phyloP scores from a whole-genome alignment of 2,113 vertebrate species.

The Tragelaphus buxtoni region DNA sequence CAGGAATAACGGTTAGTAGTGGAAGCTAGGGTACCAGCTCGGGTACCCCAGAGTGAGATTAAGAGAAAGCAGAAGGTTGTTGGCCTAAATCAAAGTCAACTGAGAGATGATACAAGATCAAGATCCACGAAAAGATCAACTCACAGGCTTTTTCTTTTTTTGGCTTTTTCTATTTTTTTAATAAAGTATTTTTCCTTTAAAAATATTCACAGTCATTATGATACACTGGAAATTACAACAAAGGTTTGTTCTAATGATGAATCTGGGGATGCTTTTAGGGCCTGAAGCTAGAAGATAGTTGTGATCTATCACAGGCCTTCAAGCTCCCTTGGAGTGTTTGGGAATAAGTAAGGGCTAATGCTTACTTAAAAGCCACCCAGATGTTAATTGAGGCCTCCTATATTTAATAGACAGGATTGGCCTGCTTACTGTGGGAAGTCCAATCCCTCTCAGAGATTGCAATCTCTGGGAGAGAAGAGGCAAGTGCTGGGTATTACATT shows the following conservation, averaged over 20 bases:
- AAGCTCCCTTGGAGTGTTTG: background rate
- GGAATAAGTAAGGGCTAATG: background rate
- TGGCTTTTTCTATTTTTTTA: background rate
- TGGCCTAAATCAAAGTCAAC: background rate
- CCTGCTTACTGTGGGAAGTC: background rate
- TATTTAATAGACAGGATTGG: background rate
- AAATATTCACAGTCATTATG: background rate
- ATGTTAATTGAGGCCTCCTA: background rate
- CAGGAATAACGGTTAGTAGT: background rate
- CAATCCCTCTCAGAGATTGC: background rate
- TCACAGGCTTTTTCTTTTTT: background rate
- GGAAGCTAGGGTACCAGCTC: background rate
- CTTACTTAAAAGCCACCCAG: background rate
- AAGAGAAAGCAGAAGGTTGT: background rate
- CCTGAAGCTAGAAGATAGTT: background rate
- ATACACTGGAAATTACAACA: background rate
- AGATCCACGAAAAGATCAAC: background rate
- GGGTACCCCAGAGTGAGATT: background rate
- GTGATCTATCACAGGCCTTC: background rate
- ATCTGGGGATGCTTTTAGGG: background rate
- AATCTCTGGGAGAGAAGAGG: background rate
- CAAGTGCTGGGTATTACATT: background rate
- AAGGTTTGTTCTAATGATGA: background rate
- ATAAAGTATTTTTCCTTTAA: background rate
- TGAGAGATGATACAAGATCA: background rate